These are phyloP conservation scores for Pachyramphus minor DNA, from an alignment of 2,113 vertebrate species.

Conservation along the genomic window DNA sequence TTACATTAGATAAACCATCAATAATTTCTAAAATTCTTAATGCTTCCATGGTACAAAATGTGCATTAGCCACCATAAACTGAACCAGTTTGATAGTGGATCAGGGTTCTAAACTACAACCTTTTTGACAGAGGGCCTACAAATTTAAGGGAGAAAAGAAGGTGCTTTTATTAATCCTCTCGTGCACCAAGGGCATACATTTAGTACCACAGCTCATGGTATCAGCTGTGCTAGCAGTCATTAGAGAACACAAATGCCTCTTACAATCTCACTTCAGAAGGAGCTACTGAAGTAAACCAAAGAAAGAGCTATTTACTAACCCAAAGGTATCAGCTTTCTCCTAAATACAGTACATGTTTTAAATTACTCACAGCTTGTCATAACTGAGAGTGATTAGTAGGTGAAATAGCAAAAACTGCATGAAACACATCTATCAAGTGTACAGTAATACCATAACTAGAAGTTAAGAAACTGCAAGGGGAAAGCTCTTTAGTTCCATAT, in stretches of 20 bases:
- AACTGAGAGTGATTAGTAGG: constrained; percentile 3
- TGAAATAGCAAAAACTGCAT: not conserved
- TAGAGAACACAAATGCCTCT: not conserved
- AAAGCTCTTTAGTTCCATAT: not conserved
- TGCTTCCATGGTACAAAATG: not conserved
- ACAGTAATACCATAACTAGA: not conserved
- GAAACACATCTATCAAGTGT: not conserved
- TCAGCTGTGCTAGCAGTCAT: not conserved
- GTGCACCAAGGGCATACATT: not conserved
- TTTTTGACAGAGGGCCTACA: not conserved
- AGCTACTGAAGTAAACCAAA: not conserved
- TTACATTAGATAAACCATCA: not conserved
- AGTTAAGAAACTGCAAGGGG: not conserved
- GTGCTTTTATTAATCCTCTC: not conserved
- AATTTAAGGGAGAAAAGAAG: not conserved
- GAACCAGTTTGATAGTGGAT: not conserved
- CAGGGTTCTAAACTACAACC: not conserved
- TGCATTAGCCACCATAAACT: not conserved
- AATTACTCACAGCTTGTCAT: not conserved
- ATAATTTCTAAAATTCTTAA: not conserved
- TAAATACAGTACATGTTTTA: not conserved
- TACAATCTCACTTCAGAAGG: not conserved
- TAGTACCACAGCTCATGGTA: not conserved
- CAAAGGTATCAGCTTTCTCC: not conserved
- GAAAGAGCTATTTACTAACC: not conserved